Evolutionary conservation across 2,888 invertebrate species (phyloP).

Genomic region (Brachypterus glaber): DNA sequence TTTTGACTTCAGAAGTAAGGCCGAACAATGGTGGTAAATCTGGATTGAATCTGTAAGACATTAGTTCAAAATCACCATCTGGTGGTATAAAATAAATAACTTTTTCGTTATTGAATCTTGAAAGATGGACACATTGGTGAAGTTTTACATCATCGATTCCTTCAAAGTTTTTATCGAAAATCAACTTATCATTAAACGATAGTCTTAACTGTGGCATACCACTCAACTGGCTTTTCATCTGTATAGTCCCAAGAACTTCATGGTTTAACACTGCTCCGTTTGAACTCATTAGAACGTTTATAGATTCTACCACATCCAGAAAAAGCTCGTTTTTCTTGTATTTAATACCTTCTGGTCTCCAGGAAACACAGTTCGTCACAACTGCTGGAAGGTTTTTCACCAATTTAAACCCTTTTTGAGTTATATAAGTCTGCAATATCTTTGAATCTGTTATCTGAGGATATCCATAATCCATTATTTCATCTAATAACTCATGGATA

Average conservation of each 20-base stretch:
- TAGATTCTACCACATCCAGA: conserved; percentile 91
- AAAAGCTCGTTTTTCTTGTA: conserved; percentile 96
- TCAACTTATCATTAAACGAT: conserved; percentile 69
- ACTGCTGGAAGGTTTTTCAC: conserved; percentile 81
- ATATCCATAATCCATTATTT: conserved; percentile 89
- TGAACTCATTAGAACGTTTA: conserved; percentile 83
- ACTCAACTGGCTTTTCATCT: conserved; percentile 89
- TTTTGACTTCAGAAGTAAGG: conserved; percentile 91
- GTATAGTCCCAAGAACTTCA: conserved; percentile 90
- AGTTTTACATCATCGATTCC: conserved; percentile 94
- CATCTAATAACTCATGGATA: conserved; percentile 90
- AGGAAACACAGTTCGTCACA: conserved; percentile 92
- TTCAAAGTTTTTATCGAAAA: conserved; percentile 85
- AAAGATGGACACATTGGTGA: conserved; percentile 88
- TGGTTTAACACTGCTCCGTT: conserved; percentile 87
- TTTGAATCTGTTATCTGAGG: conserved; percentile 93
- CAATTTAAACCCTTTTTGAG: conserved; percentile 88
- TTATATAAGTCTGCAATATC: conserved; percentile 89
- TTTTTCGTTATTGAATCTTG: conserved; percentile 78
- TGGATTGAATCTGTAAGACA: conserved; percentile 89
- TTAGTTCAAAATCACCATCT: conserved; percentile 91
- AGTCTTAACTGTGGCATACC: conserved; percentile 92
- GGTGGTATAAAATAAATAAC: conserved; percentile 94
- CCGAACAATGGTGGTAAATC: conserved; percentile 83
- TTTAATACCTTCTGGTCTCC: conserved; percentile 91